Evolutionary conservation across 2,113 vertebrate species (phyloP).

Genomic region (Pardalotus punctatus): DNA sequence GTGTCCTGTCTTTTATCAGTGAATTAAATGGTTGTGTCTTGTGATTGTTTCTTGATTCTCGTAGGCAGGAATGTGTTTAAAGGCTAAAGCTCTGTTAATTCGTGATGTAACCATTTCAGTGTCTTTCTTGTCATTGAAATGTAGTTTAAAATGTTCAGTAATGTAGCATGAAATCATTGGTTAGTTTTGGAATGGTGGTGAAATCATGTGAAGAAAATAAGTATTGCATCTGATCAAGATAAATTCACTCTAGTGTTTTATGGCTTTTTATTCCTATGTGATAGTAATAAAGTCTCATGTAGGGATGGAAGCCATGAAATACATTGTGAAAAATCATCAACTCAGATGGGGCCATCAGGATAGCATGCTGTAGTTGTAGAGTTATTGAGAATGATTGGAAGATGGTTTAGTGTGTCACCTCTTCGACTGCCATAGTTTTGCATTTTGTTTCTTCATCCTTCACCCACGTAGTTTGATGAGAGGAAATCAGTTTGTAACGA

Average conservation of each 20-base stretch:
- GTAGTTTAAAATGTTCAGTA: conserved; percentile 77
- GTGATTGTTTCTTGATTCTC: conserved; percentile 71
- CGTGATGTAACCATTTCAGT: conserved; percentile 77
- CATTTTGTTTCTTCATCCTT: conserved; percentile 66
- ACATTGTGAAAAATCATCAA: conserved; percentile 91
- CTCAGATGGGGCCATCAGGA: conserved; percentile 82
- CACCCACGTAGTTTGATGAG: conserved; percentile 48
- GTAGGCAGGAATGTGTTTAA: conserved; percentile 71
- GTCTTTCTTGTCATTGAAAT: conserved; percentile 77
- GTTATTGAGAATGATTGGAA: conserved; percentile 63
- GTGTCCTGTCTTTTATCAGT: conserved; percentile 76
- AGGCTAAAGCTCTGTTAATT: conserved; percentile 76
- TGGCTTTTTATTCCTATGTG: conserved; percentile 99
- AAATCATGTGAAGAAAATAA: conserved; percentile 85
- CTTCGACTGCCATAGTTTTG: conserved; percentile 52
- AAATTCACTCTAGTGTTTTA: conserved; percentile 95
- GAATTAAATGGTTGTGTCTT: conserved; percentile 72
- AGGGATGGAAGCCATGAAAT: conserved; percentile 99
- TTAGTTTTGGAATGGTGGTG: conserved; percentile 82
- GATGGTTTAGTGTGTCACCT: conserved; percentile 61
- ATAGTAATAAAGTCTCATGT: conserved; percentile 96
- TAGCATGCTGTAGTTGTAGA: conserved; percentile 74
- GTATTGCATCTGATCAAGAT: conserved; percentile 85
- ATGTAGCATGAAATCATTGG: conserved; percentile 82
- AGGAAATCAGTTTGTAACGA: conserved; percentile 45